Base-by-base conservation (phyloP, 1,140 invertebrate species). In the Drosophila trapezifrons region DNA sequence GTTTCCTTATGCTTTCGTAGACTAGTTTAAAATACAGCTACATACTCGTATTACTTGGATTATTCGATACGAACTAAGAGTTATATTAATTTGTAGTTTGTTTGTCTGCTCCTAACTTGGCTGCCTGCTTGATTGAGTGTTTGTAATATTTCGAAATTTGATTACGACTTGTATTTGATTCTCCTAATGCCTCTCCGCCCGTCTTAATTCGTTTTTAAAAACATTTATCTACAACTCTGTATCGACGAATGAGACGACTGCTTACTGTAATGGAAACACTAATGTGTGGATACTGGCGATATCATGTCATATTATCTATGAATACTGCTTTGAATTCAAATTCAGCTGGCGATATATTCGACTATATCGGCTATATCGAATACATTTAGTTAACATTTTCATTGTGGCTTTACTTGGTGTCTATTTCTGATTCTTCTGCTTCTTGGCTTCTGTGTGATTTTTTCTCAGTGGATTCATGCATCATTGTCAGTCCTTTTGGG, bases 381-480 rank as follows among this genome's bases (percentile, higher is more conserved):
- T 86, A 87, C 76, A 82, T 82, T 79, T 86, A 86, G 83, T 86
- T 86, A 86, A 86, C 83, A 86, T 79, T 63, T 76, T 85, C 62
- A 67, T 86, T 74, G 58, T 69, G 60, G 62, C 80, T 74, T 60
- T 65, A 60, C 37, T 62, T 40, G 51, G 22, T 64, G 17, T 51
- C 74, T 37, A 37, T 54, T 54, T 18, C 2, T 8, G 38, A 7
- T 17, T 51, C 18, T 79, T 45, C 69, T 32, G 18, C 32, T 51
- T n/a, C 1, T 5, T n/a, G 37, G 13, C 22, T 54, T 47, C 70
- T 69, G 38, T 63, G 52, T 71, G 20, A 59, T 40, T 59, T 47
- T 43, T 51, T 29, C 10, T 69, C 63, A 49, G 60, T 64, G 57
- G 43, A 73, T 20, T 78, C 57, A 63, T 69, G 70, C 29, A 71